Percentiles rank a stretch among this genome's conserved stretches.
phyloP scores from a whole-genome alignment of 2,797 vertebrate species.

The Cuculus canorus region DNA sequence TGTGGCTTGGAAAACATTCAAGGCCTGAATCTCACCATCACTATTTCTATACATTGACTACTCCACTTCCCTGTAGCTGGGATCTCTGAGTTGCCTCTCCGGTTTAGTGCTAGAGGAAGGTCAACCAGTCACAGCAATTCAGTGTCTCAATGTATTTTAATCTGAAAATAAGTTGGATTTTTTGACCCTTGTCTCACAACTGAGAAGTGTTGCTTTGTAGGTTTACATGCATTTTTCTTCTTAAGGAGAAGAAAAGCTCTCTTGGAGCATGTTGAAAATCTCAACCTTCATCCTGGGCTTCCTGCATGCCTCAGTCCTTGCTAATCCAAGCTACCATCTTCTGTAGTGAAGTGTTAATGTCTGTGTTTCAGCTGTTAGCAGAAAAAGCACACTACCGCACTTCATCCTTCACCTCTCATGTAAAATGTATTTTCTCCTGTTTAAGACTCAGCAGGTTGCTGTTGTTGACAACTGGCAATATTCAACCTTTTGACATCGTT shows the following conservation, averaged over 20 bases:
- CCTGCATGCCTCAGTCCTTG: background rate
- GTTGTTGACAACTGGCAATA: background rate
- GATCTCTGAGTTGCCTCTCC: background rate
- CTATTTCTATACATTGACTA: background rate
- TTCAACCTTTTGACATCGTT: background rate
- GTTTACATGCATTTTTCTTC: background rate
- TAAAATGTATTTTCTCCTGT: background rate
- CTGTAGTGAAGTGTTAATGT: background rate
- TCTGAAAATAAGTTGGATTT: background rate
- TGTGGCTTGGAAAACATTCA: background rate
- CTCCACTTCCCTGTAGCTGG: background rate
- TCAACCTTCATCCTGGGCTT: background rate
- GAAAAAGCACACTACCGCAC: background rate
- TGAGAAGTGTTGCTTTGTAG: background rate
- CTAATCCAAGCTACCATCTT: background rate
- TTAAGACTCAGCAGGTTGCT: background rate
- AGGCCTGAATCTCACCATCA: background rate
- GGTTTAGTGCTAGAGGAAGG: background rate
- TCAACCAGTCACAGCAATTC: background rate
- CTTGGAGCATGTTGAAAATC: background rate
- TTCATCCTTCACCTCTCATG: background rate
- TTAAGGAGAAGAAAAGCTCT: background rate
- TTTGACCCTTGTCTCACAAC: background rate
- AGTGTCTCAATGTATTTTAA: background rate
- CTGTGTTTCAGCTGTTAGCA: background rate